Conservation (phyloP, 2,113 vertebrate species). For the human (Homo sapiens) region GRCh38 chr13:63103501-63104000, state of each 20-base stretch:
- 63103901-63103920: background rate
- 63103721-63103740: background rate
- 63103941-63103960: background rate
- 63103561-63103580: background rate
- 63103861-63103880: background rate
- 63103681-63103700: background rate
- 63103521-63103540: background rate
- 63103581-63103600: background rate
- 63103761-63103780: background rate
- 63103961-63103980: background rate
- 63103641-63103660: background rate
- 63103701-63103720: background rate
- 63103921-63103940: background rate
- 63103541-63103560: background rate
- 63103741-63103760: background rate
- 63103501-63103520: background rate
- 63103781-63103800: background rate
- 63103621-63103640: background rate
- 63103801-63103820: background rate
- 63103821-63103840: background rate
- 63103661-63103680: background rate
- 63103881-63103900: background rate
- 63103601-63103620: background rate
- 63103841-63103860: background rate
- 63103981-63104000: background rate